phyloP scores from a whole-genome alignment of 37 sponge, comb jelly and placozoan species.

The Beroe forskalii region DNA sequence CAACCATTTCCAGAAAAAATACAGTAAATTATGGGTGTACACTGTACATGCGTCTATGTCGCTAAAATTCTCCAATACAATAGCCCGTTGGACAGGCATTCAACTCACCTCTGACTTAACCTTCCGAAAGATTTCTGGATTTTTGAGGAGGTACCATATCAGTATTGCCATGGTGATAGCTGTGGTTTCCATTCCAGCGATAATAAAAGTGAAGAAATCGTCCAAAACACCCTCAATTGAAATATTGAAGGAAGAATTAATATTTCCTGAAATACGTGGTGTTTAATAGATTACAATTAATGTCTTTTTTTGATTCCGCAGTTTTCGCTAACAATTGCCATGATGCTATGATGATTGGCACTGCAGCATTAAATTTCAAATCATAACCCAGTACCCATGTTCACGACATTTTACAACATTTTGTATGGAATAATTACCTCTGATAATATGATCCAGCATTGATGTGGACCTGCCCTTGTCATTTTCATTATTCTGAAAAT shows the following conservation, averaged over 20 bases:
- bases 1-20: too few relatives aligned
- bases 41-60: too few relatives aligned
- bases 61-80: not conserved
- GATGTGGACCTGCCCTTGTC: not conserved
- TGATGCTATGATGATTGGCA: too few relatives aligned
- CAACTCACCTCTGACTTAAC: not conserved
- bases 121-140: not conserved
- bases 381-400: too few relatives aligned
- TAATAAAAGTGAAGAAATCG: not conserved
- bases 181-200: constrained; percentile 32
- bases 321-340: too few relatives aligned
- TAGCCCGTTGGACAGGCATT: not conserved
- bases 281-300: too few relatives aligned
- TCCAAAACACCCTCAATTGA: not conserved
- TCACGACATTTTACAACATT: too few relatives aligned
- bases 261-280: constrained; percentile 27
- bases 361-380: too few relatives aligned
- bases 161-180: not conserved
- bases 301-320: too few relatives aligned
- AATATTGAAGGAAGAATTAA: not conserved
- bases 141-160: not conserved
- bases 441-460: constrained; percentile 11
- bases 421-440: not conserved
- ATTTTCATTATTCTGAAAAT: too few relatives aligned
- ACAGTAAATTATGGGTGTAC: too few relatives aligned